Percentiles rank a stretch among this genome's conserved stretches.
These are phyloP conservation scores for Rhombomys opimus DNA, from an alignment of 2,113 vertebrate species.

Conservation along the genomic window DNA sequence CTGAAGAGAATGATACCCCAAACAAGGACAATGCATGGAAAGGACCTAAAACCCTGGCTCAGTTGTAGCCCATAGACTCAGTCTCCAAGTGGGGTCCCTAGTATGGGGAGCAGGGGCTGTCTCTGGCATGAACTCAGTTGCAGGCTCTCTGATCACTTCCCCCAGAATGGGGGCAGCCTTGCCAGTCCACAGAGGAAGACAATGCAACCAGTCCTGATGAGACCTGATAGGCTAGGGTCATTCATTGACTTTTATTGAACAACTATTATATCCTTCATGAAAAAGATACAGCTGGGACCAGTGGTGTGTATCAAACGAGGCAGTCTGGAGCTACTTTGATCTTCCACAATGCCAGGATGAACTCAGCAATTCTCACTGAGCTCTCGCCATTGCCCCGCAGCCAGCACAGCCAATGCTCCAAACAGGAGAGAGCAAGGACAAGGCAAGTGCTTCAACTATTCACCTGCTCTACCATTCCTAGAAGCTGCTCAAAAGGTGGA, in stretches of 20 bases:
- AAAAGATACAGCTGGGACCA: neutral
- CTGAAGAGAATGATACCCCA: too few species aligned
- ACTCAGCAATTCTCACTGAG: neutral
- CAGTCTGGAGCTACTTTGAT: neutral
- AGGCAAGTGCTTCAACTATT: neutral
- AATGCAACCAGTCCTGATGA: too few species aligned
- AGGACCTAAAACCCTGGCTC: too few species aligned
- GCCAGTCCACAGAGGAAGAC: too few species aligned
- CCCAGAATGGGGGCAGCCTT: too few species aligned
- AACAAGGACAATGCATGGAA: too few species aligned
- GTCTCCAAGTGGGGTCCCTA: too few species aligned
- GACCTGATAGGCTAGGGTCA: neutral
- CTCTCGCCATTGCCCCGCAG: neutral
- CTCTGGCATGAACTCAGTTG: too few species aligned
- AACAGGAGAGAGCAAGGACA: neutral
- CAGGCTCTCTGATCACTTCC: too few species aligned
- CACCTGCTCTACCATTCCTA: neutral
- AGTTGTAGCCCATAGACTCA: too few species aligned
- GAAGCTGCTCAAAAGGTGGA: neutral
- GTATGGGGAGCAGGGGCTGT: too few species aligned
- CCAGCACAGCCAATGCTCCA: neutral
- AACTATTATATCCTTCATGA: neutral
- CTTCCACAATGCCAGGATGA: neutral
- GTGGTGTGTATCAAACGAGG: neutral
- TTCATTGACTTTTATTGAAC: neutral